Base-by-base conservation (phyloP, 2,888 invertebrate species). In the Tetragonisca angustula region DNA sequence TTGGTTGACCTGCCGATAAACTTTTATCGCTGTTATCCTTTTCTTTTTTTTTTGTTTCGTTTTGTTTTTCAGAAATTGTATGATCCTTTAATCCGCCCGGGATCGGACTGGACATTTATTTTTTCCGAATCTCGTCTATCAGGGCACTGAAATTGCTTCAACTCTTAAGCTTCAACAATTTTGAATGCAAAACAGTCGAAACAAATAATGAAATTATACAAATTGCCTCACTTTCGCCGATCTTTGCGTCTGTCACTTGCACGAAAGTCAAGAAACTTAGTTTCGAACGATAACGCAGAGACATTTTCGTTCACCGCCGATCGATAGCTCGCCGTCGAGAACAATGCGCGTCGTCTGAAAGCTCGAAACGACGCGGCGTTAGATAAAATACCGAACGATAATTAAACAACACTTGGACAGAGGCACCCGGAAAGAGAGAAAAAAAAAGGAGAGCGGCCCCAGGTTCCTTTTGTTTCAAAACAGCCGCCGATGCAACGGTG, bases 361-460 rank as follows among this genome's bases (percentile, higher is more conserved):
- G 79, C 67, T 32, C 68, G 68, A 17, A 59, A 49, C 52, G 43
- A 32, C 49, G 4, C 15, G 61, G 6, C 54, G 61, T 32, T 81
- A 78, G 11, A 81, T 81, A 72, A 78, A 78, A 76, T 64, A 69
- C 69, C 43, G 17, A 69, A 62, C 72, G 61, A 79, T 81, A 72
- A 68, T 79, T 72, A 68, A 64, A 64, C 43, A 43, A 43, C 61
- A 36, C 6, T 76, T 19, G 61, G 27, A 15, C 13, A 13, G 17
- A 43, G 4, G 15, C 43, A 1, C 9, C 9, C 9, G 43, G 49
- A 6, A 4, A 2, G 13, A 0, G 1, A 21, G 17, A 32, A 59
- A 49, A 17, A 6, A 54, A 6, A 19, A 6, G 24, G 15, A 50
- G 52, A 17, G 24, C 56, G 24, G 24, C 43, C 9, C 0, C 9